Evolutionary conservation across 1,140 invertebrate genomes (phyloP).

Genomic region (Megalopta genalis): DNA sequence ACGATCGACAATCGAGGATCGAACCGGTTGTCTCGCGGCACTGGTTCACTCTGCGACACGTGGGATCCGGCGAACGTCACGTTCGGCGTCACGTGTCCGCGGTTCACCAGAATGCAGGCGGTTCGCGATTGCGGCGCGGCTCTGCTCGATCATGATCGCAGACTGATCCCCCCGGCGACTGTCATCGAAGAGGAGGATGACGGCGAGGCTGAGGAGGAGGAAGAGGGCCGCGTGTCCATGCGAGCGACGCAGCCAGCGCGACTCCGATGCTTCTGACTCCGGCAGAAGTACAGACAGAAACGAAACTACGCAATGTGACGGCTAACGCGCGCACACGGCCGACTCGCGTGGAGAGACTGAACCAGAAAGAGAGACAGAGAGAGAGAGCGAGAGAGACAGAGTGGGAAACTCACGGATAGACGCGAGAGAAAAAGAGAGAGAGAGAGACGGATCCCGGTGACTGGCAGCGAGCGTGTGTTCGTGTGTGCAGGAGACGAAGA

Average conservation of each 20-base stretch:
- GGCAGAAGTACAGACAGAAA: slow-evolving; percentile 75
- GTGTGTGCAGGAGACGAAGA: slow-evolving; percentile 50
- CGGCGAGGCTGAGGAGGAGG: no score
- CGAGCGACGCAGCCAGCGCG: slow-evolving; percentile 62
- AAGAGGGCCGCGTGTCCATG: slow-evolving; percentile 10
- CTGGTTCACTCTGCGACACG: no score
- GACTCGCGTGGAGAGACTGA: slow-evolving; percentile 55
- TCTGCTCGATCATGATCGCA: background rate
- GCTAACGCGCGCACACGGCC: slow-evolving; percentile 65
- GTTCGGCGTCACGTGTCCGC: slow-evolving; percentile 31
- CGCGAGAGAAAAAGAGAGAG: slow-evolving; percentile 24
- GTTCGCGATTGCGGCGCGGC: slow-evolving; percentile 5
- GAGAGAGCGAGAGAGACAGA: no score
- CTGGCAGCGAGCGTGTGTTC: slow-evolving; percentile 15
- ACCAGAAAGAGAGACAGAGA: slow-evolving; percentile 47
- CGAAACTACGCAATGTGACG: slow-evolving; percentile 77
- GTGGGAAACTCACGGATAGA: no score
- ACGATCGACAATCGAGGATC: no score
- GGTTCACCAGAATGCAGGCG: slow-evolving; percentile 9
- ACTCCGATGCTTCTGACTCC: slow-evolving; percentile 74
- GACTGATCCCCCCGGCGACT: slow-evolving; percentile 11
- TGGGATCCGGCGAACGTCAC: slow-evolving; percentile 5
- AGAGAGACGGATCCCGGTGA: slow-evolving; percentile 40
- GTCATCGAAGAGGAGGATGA: slow-evolving; percentile 31
- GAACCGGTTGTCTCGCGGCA: no score